Evolutionary conservation across 2,113 vertebrate species (phyloP), one percentile per base, ranked within the genome.

Genomic region (Pedionomus torquatus): DNA sequence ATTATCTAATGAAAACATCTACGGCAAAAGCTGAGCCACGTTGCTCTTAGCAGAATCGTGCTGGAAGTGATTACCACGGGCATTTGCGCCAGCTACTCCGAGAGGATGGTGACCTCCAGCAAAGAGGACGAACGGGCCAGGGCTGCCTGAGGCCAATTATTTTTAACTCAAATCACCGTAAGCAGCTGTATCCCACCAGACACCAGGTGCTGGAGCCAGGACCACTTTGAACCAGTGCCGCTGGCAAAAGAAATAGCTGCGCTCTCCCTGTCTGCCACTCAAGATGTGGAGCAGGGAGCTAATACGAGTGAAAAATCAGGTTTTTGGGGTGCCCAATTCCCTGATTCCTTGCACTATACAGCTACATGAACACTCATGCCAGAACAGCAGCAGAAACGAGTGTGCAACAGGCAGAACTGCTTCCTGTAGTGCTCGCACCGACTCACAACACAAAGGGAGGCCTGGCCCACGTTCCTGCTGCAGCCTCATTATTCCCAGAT

Each of bases 401-500:
- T 5, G 52, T 76, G 82, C 39, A 82, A 18, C 33, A 72, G 82
- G 82, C 82, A 90, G 85, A 52, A 55, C 1, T 18, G 52, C 70
- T 61, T 44, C 82, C 39, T 19, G 52, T 48, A 41, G 81, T 11
- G 71, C 39, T 75, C 79, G 46, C 37, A 20, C 54, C 5, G 1
- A 31, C 74, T 8, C 24, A 64, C 41, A 23, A 18, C 0, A 5
- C 4, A 6, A 39, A 21, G 1, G 5, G 63, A 93, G 57, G 75
- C 0, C 0, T 55, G 52, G 41, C 46, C 87, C 21, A 2, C 8
- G 64, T 83, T 83, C 85, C 88, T 83, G 57, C 39, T 72, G 85
- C 87, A 84, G 84, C 85, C 71, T 93, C 66, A 11, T 90, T 79
- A 90, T 86, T 93, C 90, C 83, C 86, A 94, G 24, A 94, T 61